Evolutionary conservation across 2,113 vertebrate species (phyloP).

Genomic region (Hippoglossus stenolepis): DNA sequence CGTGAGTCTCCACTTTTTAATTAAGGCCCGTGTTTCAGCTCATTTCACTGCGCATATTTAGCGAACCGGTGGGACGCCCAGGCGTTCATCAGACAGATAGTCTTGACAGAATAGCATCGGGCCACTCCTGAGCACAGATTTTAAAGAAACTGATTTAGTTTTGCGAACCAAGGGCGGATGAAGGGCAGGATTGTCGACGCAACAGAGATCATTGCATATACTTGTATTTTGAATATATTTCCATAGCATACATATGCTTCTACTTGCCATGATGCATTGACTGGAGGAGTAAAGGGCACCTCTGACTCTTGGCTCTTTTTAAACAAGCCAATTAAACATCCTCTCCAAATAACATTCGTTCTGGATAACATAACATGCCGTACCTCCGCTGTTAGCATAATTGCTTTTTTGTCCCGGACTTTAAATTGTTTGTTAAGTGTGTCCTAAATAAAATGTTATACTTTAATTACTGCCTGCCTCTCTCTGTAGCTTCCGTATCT

Average conservation of each 20-base stretch:
- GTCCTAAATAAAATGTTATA: slow-evolving; percentile 56
- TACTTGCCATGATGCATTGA: not conserved
- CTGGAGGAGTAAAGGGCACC: slow-evolving; percentile 36
- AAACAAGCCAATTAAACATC: slow-evolving; percentile 57
- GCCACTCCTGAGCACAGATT: slow-evolving; percentile 59
- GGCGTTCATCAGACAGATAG: slow-evolving; percentile 77
- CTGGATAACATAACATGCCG: slow-evolving; percentile 15
- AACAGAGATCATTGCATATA: slow-evolving; percentile 31
- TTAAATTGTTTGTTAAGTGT: slow-evolving; percentile 55
- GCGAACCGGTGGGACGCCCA: slow-evolving; percentile 74
- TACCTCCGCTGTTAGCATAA: slow-evolving; percentile 25
- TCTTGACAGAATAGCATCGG: slow-evolving; percentile 76
- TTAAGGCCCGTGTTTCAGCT: slow-evolving; percentile 84
- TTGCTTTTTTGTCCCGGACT: slow-evolving; percentile 45
- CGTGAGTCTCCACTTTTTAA: slow-evolving; percentile 81
- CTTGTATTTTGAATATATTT: slow-evolving; percentile 39
- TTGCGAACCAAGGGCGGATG: slow-evolving; percentile 64
- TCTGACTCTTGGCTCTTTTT: slow-evolving; percentile 32
- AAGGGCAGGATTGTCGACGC: slow-evolving; percentile 50
- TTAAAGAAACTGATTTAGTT: slow-evolving; percentile 70
- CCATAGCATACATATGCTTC: slow-evolving; percentile 8
- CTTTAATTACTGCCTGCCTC: slow-evolving; percentile 36
- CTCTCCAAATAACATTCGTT: slow-evolving; percentile 29
- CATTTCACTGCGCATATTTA: slow-evolving; percentile 85
- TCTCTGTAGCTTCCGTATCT: slow-evolving; percentile 18